phyloP scores from a whole-genome alignment of 2,888 invertebrate species.

The Chrysolina oricalcia region DNA sequence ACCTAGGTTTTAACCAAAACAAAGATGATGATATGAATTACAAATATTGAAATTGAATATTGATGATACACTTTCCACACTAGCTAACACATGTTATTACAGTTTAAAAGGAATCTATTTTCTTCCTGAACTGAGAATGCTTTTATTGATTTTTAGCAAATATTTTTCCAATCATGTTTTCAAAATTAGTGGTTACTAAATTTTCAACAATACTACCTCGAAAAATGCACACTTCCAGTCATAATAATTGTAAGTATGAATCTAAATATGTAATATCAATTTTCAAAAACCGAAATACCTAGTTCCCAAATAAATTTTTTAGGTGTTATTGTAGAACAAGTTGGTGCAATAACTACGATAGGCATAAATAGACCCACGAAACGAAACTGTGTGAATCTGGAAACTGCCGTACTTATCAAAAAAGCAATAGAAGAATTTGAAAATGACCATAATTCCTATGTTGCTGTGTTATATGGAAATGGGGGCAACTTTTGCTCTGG shows the following conservation, averaged over 20 bases:
- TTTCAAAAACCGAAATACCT: background rate
- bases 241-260: constrained; percentile 16
- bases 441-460: constrained; percentile 79
- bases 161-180: background rate
- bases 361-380: constrained; percentile 91
- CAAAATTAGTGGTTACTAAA: background rate
- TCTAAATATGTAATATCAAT: background rate
- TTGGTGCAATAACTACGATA: constrained; percentile 81
- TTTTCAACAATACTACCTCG: background rate
- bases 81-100: background rate
- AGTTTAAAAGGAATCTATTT: background rate
- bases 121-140: background rate
- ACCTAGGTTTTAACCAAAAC: too few relatives aligned
- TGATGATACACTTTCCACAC: too few relatives aligned
- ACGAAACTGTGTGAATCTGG: constrained; percentile 86
- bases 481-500: constrained; percentile 97
- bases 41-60: too few relatives aligned
- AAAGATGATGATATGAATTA: too few relatives aligned
- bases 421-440: constrained; percentile 87
- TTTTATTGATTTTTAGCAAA: background rate
- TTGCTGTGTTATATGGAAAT: constrained; percentile 89
- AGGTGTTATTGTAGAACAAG: constrained; percentile 74
- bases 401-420: constrained; percentile 80
- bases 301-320: background rate
- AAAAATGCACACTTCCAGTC: background rate